Conservation (phyloP, 2,113 vertebrate species). For the Hypanus sabinus region DNA sequence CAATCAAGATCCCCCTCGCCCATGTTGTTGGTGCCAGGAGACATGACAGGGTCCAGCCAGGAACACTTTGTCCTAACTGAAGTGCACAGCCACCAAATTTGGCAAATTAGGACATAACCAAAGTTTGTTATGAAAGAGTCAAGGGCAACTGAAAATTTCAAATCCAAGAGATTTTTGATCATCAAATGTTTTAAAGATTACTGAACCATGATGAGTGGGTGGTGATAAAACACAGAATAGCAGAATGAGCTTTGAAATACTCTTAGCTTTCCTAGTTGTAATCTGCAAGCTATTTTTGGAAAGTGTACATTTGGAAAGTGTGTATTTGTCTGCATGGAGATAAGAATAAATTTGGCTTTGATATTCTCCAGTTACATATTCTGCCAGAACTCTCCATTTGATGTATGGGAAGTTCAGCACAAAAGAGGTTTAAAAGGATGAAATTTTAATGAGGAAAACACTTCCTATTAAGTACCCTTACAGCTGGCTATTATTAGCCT, state of each 20-base stretch:
- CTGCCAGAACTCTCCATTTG: background rate
- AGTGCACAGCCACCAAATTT: no score
- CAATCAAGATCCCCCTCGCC: no score
- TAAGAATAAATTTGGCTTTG: background rate
- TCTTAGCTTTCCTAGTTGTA: background rate
- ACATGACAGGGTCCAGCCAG: no score
- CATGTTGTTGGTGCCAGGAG: no score
- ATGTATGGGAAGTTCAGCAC: background rate
- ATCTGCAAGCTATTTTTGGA: background rate
- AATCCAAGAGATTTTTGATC: no score
- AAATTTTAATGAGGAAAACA: background rate
- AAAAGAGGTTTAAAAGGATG: constrained; percentile 5
- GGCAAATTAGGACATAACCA: no score
- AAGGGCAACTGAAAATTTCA: no score
- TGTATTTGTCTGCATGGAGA: background rate
- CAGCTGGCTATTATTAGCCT: constrained; percentile 18
- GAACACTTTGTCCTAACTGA: no score
- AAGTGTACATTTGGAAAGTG: background rate
- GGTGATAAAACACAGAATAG: no score
- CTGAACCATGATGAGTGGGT: no score
- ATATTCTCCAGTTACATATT: background rate
- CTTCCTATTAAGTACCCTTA: background rate
- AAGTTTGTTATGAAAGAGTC: no score
- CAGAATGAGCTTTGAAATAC: background rate
- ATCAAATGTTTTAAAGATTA: no score